phyloP scores from a whole-genome alignment of 2,113 vertebrate genomes.

The Eptesicus fuscus region DNA sequence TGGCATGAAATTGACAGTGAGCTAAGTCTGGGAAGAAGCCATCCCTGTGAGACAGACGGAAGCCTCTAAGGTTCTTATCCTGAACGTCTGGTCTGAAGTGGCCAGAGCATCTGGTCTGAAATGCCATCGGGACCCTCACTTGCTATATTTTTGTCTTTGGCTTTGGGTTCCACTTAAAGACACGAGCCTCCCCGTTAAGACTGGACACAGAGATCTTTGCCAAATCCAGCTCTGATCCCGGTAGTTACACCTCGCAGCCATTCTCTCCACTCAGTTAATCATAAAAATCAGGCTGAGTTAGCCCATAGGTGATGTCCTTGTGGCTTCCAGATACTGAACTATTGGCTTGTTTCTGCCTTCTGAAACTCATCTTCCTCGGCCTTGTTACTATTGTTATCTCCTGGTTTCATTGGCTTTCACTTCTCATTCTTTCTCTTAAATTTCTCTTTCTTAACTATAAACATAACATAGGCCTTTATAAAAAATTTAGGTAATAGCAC shows the following conservation, averaged over 20 bases:
- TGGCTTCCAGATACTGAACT: neutral
- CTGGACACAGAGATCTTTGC: neutral
- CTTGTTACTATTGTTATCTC: neutral
- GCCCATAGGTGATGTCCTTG: neutral
- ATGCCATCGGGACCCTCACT: fast-evolving
- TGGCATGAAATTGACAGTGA: neutral
- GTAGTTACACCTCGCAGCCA: neutral
- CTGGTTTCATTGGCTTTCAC: neutral
- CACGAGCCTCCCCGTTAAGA: neutral
- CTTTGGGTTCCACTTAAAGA: neutral
- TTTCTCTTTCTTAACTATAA: neutral
- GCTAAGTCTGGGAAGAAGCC: neutral
- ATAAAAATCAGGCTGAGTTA: neutral
- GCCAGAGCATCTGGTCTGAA: neutral
- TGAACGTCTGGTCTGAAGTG: neutral
- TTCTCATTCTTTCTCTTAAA: neutral
- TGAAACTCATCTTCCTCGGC: neutral
- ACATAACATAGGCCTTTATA: neutral
- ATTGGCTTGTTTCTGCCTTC: neutral
- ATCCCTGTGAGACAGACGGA: neutral
- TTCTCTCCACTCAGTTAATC: neutral
- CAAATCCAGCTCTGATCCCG: neutral
- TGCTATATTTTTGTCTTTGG: neutral
- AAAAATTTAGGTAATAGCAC: neutral
- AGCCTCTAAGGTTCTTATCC: neutral